Base-by-base conservation (phyloP, 2,113 vertebrate species). In the Erythrolamprus reginae region DNA sequence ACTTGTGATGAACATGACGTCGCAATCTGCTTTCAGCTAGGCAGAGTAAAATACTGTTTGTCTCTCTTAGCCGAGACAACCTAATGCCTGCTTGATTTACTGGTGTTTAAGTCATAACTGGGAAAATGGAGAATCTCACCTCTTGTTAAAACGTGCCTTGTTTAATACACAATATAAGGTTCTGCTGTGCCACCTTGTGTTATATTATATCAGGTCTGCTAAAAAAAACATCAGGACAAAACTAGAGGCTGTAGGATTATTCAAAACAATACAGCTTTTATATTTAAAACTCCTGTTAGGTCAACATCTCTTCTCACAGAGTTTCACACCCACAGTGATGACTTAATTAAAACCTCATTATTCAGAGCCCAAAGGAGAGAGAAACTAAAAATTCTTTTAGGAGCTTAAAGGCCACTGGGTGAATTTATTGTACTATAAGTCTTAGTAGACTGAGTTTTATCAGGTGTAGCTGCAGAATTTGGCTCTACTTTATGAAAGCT, bases 101-200 rank as follows among this genome's bases (percentile, higher is more conserved):
- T 84, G 89, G 88, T 0, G 1, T 90, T 89, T 83, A 94, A 94
- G 93, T 91, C 83, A 93, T 85, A 0, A 0, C 28, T 13, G 88
- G 90, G 91, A 90, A 92, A 93, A 94, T 77, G 88, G 94, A 42
- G 92, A 96, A 92, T 93, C 91, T 92, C 86, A 93, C 92, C 92
- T 95, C 93, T 5, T 92, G 95, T 93, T 94, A 90, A 91, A 95
- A 93, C 83, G 28, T 94, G 94, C 94, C 91, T 93, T 47, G 87
- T 91, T 94, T 84, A 12, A 65, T 10, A 51, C 28, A 38, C 17
- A 88, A 92, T 91, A 92, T 89, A 90, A 96, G 94, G 97, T 96
- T 95, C 96, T 53, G 88, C 96, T 95, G 94, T 96, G 97, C 97
- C 97, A 96, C 96, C 97, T 97, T 95, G 97, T 95, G 97, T 97